These are phyloP conservation scores for Xylocampa areola DNA, from an alignment of 2,888 invertebrate genomes.

Conservation along the genomic window DNA sequence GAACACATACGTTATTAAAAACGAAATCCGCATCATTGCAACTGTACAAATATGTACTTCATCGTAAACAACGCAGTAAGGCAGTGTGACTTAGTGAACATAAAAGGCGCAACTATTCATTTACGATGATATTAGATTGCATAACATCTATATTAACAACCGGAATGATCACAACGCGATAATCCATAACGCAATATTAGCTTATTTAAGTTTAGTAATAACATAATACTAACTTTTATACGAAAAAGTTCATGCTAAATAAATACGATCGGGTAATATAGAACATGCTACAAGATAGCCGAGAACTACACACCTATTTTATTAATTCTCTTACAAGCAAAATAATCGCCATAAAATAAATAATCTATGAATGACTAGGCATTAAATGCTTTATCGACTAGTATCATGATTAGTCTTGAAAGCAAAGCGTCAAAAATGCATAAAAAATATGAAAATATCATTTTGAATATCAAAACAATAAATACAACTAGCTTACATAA, in stretches of 20 bases:
- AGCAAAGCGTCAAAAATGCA: constrained; percentile 75
- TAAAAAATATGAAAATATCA: constrained; percentile 65
- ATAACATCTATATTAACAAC: constrained; percentile 30
- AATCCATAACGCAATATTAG: constrained; percentile 21
- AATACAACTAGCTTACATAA: constrained; percentile 71
- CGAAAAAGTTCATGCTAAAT: constrained; percentile 44
- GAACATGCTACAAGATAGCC: constrained; percentile 60
- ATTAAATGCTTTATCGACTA: constrained; percentile 64
- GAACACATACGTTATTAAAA: constrained; percentile 23
- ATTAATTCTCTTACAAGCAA: constrained; percentile 50
- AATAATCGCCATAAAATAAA: constrained; percentile 50
- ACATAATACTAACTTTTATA: constrained; percentile 20
- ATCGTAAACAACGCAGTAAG: constrained; percentile 45
- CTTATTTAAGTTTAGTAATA: constrained; percentile 22
- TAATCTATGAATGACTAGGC: constrained; percentile 54
- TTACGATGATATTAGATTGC: constrained; percentile 6
- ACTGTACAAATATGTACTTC: constrained; percentile 44
- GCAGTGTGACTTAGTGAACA: constrained; percentile 49
- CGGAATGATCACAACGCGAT: constrained; percentile 38
- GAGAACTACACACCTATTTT: constrained; percentile 44
- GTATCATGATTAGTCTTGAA: constrained; percentile 65
- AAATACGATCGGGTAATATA: constrained; percentile 48
- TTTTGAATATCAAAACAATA: constrained; percentile 59
- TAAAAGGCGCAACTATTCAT: constrained; percentile 15
- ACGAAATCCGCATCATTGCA: constrained; percentile 21